A percentile compares a stretch with the other conserved stretches of the same genome.
Conservation (phyloP, 2,113 vertebrate genomes). For the Chlamydotis undulata region DNA sequence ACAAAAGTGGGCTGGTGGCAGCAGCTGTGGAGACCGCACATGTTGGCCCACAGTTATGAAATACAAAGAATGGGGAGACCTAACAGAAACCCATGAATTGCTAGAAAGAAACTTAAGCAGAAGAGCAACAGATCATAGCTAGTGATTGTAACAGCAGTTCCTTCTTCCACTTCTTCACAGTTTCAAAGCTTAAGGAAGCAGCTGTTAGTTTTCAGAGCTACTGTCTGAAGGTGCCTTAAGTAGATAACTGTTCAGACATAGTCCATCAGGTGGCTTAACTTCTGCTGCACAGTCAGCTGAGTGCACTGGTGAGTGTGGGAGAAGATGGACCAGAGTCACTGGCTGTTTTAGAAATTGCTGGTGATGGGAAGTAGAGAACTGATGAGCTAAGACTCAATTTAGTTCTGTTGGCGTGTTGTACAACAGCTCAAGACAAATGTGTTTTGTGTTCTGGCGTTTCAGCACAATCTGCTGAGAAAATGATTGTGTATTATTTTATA, state of each 20-base stretch:
- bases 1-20: background rate
- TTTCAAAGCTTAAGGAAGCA: background rate
- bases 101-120: background rate
- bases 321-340: background rate
- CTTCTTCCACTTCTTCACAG: background rate
- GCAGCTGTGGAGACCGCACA: background rate
- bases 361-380: background rate
- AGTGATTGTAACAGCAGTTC: background rate
- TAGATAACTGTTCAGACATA: background rate
- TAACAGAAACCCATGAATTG: background rate
- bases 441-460: background rate
- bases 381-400: background rate
- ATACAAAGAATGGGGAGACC: background rate
- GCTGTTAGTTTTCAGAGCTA: background rate
- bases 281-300: background rate
- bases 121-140: background rate
- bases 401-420: background rate
- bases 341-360: background rate
- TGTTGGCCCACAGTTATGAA: background rate
- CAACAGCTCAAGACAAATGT: background rate
- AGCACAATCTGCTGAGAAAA: background rate
- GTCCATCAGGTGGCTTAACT: background rate
- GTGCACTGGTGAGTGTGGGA: too few relatives aligned
- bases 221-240: background rate
- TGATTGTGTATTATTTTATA: background rate